These are phyloP conservation scores for Petrocephalus microphthalmus DNA, from an alignment of 2,113 vertebrate species.

Conservation along the genomic window DNA sequence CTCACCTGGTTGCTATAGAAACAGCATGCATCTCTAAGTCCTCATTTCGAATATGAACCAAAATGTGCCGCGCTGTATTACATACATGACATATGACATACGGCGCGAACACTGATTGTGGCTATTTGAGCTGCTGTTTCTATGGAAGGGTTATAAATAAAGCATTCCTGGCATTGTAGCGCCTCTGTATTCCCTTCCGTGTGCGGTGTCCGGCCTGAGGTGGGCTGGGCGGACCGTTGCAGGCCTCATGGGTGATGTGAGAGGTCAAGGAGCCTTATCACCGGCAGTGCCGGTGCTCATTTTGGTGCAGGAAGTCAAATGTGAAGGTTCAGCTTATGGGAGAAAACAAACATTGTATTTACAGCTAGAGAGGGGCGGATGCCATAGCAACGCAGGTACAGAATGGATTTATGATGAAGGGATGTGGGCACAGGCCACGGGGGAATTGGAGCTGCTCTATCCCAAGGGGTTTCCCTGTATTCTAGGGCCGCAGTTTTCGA, in stretches of 20 bases:
- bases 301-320: background rate
- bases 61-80: background rate
- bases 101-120: background rate
- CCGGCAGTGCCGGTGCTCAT: background rate
- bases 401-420: background rate
- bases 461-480: background rate
- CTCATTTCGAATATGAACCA: background rate
- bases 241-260: background rate
- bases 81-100: background rate
- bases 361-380: background rate
- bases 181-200: background rate
- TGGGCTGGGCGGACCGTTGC: background rate
- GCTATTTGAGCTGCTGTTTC: background rate
- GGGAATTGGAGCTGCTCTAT: background rate
- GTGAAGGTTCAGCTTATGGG: background rate
- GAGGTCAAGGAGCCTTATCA: background rate
- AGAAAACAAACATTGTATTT: background rate
- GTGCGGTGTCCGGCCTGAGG: background rate
- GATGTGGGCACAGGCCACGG: background rate
- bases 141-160: background rate
- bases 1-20: constrained; percentile 5
- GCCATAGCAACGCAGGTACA: background rate
- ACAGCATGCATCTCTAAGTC: background rate
- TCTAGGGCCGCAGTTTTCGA: no score
- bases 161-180: background rate